Evolutionary conservation across 2,888 invertebrate genomes (phyloP).

Genomic region (Orthonychiurus folsomi): DNA sequence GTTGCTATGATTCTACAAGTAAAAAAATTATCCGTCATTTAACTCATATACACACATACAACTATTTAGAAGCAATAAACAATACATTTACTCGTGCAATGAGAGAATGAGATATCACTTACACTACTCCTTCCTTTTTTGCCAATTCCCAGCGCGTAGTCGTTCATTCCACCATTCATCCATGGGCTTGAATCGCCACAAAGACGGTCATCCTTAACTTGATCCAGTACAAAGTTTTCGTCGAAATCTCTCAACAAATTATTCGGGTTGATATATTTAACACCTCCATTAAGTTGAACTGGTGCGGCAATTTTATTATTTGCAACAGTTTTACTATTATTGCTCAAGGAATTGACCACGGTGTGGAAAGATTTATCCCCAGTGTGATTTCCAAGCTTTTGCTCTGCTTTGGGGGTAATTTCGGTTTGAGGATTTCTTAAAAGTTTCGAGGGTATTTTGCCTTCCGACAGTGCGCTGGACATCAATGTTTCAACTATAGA

Average conservation of each 20-base stretch:
- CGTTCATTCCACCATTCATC: slow-evolving; percentile 6
- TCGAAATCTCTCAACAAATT: not conserved
- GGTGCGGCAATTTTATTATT: slow-evolving; percentile 2
- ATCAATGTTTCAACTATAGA: slow-evolving; percentile 32
- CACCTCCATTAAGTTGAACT: not conserved
- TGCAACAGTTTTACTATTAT: not conserved
- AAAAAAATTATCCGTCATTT: too few relatives aligned
- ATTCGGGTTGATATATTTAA: not conserved
- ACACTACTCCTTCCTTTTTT: not conserved
- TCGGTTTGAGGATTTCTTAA: slow-evolving; percentile 3
- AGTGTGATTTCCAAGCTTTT: not conserved
- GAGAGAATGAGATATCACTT: too few relatives aligned
- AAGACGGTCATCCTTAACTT: not conserved
- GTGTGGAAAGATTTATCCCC: not conserved
- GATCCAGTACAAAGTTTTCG: not conserved
- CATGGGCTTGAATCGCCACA: slow-evolving; percentile 11
- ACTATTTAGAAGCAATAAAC: too few relatives aligned
- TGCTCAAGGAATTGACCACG: not conserved
- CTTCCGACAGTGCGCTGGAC: slow-evolving; percentile 28
- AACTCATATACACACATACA: too few relatives aligned
- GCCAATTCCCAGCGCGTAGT: not conserved
- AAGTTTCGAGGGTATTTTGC: slow-evolving; percentile 34
- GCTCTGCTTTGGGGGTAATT: not conserved
- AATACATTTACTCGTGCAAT: too few relatives aligned
- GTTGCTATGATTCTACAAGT: too few relatives aligned